Conservation (phyloP, 92 coral and sea anemone species). For the Pocillopora grandis region DNA sequence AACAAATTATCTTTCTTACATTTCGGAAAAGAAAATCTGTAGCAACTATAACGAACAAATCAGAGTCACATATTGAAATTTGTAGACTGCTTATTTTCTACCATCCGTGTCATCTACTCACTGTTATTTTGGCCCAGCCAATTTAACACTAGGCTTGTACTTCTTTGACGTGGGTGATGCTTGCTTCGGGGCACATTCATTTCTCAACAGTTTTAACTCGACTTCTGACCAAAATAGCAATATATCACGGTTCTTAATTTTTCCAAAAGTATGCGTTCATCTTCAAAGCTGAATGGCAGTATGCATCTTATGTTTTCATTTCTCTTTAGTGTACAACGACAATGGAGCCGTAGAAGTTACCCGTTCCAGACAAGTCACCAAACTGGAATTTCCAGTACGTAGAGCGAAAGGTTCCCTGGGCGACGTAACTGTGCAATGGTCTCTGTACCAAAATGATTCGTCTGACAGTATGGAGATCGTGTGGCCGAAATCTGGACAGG, state of each 20-base stretch:
- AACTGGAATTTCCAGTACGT: slow-evolving; percentile 69
- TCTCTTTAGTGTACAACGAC: slow-evolving; percentile 44
- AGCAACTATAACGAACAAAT: too few relatives aligned
- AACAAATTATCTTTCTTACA: too few relatives aligned
- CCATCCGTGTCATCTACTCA: background rate
- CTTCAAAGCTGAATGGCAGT: too few relatives aligned
- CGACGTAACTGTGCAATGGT: slow-evolving; percentile 73
- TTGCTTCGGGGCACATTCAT: too few relatives aligned
- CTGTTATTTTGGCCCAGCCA: background rate
- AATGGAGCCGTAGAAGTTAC: slow-evolving; percentile 56
- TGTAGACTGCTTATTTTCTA: background rate
- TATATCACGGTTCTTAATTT: too few relatives aligned
- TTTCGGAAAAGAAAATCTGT: too few relatives aligned
- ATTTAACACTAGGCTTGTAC: too few relatives aligned
- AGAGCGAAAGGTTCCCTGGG: slow-evolving; percentile 92
- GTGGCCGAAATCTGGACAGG: slow-evolving; percentile 70
- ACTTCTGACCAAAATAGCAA: too few relatives aligned
- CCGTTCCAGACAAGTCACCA: slow-evolving; percentile 46
- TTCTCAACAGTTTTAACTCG: too few relatives aligned
- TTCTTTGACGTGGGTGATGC: too few relatives aligned
- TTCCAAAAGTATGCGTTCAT: too few relatives aligned
- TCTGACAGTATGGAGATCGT: slow-evolving; percentile 36
- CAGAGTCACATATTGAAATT: background rate
- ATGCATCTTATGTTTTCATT: background rate
- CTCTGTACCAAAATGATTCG: slow-evolving; percentile 58